Base-by-base conservation (phyloP, 2,113 vertebrate species). In the Lonchura striata region DNA sequence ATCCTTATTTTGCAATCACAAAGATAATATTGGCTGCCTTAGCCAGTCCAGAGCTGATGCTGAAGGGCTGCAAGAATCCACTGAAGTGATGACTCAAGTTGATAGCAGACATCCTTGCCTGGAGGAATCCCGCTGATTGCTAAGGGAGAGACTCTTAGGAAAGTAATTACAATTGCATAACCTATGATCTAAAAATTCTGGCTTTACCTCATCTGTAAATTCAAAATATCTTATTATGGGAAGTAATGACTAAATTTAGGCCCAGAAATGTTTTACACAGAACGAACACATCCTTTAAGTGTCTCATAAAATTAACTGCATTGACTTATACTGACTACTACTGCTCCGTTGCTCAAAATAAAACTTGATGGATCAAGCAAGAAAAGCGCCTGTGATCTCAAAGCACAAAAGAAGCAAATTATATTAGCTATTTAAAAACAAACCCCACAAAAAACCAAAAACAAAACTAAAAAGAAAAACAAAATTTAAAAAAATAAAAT, bases 241-340 rank as follows among this genome's bases (percentile, higher is more conserved):
- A 80, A 80, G 16, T 47, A 90, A 93, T 76, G 18, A 56, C 30
- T 66, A 77, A 33, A 82, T 84, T 84, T 74, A 56, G 85, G 17
- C 17, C 37, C 28, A 80, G 47, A 74, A 77, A 74, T 69, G 30
- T 74, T 94, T 82, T 65, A 70, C 50, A 54, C 11, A 22, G 50
- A 46, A 50, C n/a, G n/a, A n/a, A n/a, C n/a, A 39, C 11, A 65
- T 61, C 25, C 14, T 95, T 82, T 47, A 84, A 68, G 46, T 41
- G 46, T 72, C 63, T 66, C 54, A 44, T 82, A 42, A 90, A 91
- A 92, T 81, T 78, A 87, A 61, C 27, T 54, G 13, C 23, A 16
- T 54, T 85, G 57, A 89, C 46, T 89, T 87, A 79, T 39, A 77
- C 7, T 24, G 41, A 64, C 19, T 35, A 60, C 7, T 44, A 37